Evolutionary conservation across 2,113 vertebrate genomes (phyloP).

Genomic region (Phalacrocorax aristotelis): DNA sequence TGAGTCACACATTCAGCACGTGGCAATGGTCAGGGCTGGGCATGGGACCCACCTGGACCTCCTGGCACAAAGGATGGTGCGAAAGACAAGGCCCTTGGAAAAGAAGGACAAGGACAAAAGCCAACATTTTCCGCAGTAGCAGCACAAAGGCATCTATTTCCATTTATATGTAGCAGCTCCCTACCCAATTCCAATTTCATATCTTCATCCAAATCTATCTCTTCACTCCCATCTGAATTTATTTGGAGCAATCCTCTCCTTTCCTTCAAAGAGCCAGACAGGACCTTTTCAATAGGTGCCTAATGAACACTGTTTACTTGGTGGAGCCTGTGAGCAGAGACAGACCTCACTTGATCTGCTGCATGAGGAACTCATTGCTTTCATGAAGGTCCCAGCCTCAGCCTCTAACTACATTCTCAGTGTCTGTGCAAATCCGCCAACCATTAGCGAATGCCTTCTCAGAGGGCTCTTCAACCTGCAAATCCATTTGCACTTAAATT

Average conservation of each 20-base stretch:
- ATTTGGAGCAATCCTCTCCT: neutral
- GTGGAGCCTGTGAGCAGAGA: neutral
- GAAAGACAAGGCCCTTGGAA: neutral
- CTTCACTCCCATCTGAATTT: neutral
- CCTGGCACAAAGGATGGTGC: neutral
- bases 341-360: neutral
- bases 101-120: neutral
- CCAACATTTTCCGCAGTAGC: neutral
- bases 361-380: neutral
- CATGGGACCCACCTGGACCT: neutral
- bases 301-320: neutral
- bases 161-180: neutral
- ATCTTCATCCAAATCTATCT: neutral
- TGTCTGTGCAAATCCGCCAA: neutral
- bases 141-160: neutral
- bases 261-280: neutral
- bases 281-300: neutral
- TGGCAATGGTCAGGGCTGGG: neutral
- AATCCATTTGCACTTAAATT: slow-evolving; percentile 39
- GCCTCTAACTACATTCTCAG: neutral
- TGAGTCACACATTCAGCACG: accelerated
- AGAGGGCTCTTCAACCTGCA: slow-evolving; percentile 8
- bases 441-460: neutral
- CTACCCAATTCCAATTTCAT: neutral
- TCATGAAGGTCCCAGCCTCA: neutral